phyloP scores from a whole-genome alignment of 2,888 invertebrate species.

The Dione vanillae region DNA sequence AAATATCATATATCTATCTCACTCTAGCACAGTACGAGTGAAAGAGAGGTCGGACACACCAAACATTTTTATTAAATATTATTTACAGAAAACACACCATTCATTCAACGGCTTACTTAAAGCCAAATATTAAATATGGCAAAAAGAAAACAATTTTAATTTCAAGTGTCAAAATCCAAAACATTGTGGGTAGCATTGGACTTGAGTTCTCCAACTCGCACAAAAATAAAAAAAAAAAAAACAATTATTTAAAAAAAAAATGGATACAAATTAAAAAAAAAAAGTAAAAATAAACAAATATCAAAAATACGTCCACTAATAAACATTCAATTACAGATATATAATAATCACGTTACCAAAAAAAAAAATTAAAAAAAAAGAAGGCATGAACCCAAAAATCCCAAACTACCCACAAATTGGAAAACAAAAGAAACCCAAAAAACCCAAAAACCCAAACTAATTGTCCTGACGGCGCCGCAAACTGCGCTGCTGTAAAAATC shows the following conservation, averaged over 20 bases:
- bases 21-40: neutral
- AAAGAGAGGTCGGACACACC: neutral
- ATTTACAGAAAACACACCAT: constrained; percentile 4
- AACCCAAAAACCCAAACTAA: constrained; percentile 25
- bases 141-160: neutral
- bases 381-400: neutral
- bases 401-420: constrained; percentile 31
- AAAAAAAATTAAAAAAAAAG: neutral
- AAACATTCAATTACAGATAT: neutral
- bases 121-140: neutral
- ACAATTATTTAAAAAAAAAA: neutral
- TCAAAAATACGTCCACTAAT: neutral
- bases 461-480: constrained; percentile 46
- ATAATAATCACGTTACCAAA: neutral
- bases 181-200: constrained; percentile 3
- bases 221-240: neutral
- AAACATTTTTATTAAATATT: neutral
- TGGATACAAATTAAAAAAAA: neutral
- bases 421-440: neutral
- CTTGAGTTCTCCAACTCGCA: neutral
- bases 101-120: neutral
- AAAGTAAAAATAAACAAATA: neutral
- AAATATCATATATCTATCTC: neutral
- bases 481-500: constrained; percentile 48
- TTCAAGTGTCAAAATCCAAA: constrained; percentile 18